Conservation (phyloP, 2,888 invertebrate species). For the Eurytoma californica region DNA sequence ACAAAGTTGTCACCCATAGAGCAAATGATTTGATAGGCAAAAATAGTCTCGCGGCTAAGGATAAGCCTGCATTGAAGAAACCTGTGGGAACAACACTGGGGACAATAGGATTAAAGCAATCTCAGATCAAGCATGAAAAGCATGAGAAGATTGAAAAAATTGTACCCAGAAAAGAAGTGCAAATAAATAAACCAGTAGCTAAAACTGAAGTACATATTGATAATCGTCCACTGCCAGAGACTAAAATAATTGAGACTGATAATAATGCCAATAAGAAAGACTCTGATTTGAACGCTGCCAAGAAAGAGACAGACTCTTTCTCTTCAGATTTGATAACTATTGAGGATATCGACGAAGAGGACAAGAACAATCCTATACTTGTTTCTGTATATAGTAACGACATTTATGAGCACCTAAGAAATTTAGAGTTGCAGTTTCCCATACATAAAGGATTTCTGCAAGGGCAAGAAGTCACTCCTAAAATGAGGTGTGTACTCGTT, state of each 20-base stretch:
- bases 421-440: conserved; percentile 83
- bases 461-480: conserved; percentile 84
- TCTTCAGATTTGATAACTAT: conserved; percentile 72
- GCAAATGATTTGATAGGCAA: conserved; percentile 70
- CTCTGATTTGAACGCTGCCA: conserved; percentile 23
- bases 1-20: conserved; percentile 74
- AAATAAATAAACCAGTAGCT: conserved; percentile 61
- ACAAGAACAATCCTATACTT: conserved; percentile 85
- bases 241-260: conserved; percentile 50
- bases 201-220: conserved; percentile 56
- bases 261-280: conserved; percentile 51
- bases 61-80: conserved; percentile 59
- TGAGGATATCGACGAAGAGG: conserved; percentile 86
- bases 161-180: conserved; percentile 56
- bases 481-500: conserved; percentile 92
- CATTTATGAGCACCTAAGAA: conserved; percentile 89
- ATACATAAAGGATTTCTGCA: conserved; percentile 82
- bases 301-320: conserved; percentile 63
- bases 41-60: conserved; percentile 61
- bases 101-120: conserved; percentile 33
- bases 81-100: conserved; percentile 43
- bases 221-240: conserved; percentile 31
- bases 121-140: conserved; percentile 57
- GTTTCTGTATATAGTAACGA: conserved; percentile 92
- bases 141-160: conserved; percentile 56